Conservation (phyloP, 2,888 invertebrate genomes). For the Agonopterix arenella region DNA sequence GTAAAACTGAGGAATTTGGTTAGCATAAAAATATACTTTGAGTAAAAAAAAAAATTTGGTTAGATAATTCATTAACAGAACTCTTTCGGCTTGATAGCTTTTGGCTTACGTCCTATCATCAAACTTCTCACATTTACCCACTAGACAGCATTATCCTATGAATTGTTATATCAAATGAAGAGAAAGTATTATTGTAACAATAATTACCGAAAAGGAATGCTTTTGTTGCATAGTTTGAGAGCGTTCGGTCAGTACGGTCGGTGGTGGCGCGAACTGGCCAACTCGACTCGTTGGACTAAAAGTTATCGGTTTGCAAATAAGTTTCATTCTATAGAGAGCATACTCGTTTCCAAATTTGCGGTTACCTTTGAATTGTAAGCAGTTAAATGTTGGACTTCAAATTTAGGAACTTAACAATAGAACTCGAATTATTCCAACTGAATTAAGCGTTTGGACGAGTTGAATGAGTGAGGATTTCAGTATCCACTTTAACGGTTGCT, state of each 20-base stretch:
- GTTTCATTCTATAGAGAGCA: constrained; percentile 63
- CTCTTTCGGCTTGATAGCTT: no score
- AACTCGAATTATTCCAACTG: constrained; percentile 70
- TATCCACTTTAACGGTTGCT: constrained; percentile 58
- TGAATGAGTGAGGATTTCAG: constrained; percentile 62
- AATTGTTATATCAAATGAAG: not conserved
- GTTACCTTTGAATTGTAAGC: constrained; percentile 75
- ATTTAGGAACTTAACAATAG: constrained; percentile 72
- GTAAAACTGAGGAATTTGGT: no score
- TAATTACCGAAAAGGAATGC: constrained; percentile 44
- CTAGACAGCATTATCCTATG: not conserved
- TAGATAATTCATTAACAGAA: no score
- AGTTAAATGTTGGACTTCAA: constrained; percentile 70
- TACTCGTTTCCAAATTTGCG: constrained; percentile 70
- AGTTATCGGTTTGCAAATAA: constrained; percentile 73
- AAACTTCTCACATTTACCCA: not conserved
- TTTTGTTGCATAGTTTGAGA: constrained; percentile 53
- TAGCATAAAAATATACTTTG: no score
- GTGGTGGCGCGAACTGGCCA: constrained; percentile 48
- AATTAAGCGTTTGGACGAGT: constrained; percentile 66
- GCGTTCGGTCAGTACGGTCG: constrained; percentile 37
- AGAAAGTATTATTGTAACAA: constrained; percentile 23
- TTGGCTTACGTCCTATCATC: no score
- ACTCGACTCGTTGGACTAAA: constrained; percentile 45
- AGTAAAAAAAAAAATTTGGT: no score